Conservation (phyloP, 2,797 vertebrate species). For the Myotis planiceps region DNA sequence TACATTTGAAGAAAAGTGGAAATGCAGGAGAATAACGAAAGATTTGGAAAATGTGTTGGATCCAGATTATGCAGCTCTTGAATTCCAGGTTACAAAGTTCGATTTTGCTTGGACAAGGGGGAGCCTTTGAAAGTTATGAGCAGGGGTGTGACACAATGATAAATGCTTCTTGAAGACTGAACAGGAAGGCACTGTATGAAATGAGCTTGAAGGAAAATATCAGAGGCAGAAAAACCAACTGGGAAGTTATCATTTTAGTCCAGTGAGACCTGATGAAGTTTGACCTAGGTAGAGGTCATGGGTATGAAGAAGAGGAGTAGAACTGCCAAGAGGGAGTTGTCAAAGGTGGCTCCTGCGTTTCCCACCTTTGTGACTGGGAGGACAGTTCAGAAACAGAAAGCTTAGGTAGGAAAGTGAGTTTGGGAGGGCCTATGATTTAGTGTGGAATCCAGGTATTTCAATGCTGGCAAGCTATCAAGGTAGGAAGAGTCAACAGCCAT, state of each 20-base stretch:
- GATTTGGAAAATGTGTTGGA: background rate
- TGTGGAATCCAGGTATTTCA: background rate
- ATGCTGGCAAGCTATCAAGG: background rate
- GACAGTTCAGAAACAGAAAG: background rate
- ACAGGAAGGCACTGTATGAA: background rate
- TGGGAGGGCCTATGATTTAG: background rate
- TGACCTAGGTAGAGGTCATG: background rate
- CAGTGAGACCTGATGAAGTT: background rate
- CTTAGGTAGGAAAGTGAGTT: background rate
- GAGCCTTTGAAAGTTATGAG: background rate
- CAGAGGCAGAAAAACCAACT: background rate
- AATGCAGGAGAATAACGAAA: background rate
- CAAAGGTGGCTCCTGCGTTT: background rate
- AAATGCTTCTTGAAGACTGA: background rate
- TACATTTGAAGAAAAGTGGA: slow-evolving; percentile 1
- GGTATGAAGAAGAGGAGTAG: background rate
- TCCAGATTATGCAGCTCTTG: background rate
- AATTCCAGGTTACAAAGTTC: background rate
- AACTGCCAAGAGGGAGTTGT: background rate
- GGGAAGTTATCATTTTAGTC: background rate
- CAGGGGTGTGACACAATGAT: background rate
- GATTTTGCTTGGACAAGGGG: background rate
- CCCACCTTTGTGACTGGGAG: background rate
- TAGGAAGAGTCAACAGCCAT: background rate
- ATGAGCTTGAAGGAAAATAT: background rate